Evolutionary conservation across 2,888 invertebrate species (phyloP).

Genomic region (Polydrusus tereticollis): DNA sequence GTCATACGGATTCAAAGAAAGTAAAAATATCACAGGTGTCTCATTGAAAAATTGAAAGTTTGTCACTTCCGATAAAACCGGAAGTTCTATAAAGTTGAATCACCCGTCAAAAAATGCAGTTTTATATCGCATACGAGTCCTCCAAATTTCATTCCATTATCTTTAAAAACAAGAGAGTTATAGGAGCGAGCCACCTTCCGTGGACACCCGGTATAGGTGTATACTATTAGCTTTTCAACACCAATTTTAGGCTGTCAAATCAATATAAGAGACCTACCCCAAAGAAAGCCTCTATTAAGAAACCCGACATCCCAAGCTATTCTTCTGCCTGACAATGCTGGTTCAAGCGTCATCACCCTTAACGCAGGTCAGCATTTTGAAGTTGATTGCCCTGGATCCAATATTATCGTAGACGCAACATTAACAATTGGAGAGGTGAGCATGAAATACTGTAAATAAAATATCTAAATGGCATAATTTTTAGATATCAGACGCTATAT

Average conservation of each 20-base stretch:
- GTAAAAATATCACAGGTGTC: no score
- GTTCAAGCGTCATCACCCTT: conserved; percentile 23
- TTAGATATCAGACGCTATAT: conserved; percentile 50
- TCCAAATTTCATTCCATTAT: no score
- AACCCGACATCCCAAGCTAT: conserved; percentile 29
- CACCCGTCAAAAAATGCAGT: no score
- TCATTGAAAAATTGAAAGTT: no score
- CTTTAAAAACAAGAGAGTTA: no score
- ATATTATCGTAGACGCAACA: conserved; percentile 39
- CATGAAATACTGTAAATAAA: background rate
- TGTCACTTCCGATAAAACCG: no score
- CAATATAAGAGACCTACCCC: conserved; percentile 38
- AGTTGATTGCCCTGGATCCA: conserved; percentile 52
- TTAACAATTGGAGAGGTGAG: conserved; percentile 13
- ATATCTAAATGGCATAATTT: background rate
- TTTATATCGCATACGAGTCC: no score
- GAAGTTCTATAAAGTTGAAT: no score
- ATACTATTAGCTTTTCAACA: background rate
- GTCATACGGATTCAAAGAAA: no score
- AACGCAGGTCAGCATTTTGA: conserved; percentile 36
- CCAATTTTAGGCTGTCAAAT: conserved; percentile 41
- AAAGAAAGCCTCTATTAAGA: conserved; percentile 45
- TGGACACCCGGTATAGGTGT: no score
- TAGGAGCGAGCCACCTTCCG: no score
- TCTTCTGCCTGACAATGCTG: conserved; percentile 24